A percentile compares a stretch with the other conserved stretches of the same genome.
phyloP scores from a whole-genome alignment of 2,113 vertebrate species.

The Fulmarus glacialis region DNA sequence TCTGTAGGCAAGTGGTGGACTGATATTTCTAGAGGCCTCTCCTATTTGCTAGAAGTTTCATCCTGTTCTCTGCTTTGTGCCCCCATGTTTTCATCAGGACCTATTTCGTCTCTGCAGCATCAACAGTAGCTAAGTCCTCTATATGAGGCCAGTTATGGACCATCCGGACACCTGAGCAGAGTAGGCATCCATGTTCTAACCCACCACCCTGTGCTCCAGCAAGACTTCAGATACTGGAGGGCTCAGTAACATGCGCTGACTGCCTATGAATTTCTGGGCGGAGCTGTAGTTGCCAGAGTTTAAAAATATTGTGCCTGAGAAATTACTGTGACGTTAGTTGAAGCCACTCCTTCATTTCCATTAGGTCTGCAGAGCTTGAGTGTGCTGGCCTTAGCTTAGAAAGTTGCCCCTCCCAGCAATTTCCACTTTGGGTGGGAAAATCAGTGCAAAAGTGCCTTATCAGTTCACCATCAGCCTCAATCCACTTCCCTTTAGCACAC shows the following conservation, averaged over 20 bases:
- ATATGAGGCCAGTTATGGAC: neutral
- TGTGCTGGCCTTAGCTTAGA: neutral
- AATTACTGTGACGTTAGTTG: neutral
- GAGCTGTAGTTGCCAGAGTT: neutral
- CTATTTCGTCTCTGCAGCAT: neutral
- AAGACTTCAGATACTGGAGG: neutral
- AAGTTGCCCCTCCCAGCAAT: accelerated
- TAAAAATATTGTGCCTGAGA: neutral
- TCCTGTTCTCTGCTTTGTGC: neutral
- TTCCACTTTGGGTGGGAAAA: neutral
- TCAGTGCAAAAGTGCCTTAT: neutral
- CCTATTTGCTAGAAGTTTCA: neutral
- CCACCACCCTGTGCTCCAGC: neutral
- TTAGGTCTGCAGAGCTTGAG: neutral
- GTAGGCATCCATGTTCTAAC: accelerated
- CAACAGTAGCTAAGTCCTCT: neutral
- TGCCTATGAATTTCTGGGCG: neutral
- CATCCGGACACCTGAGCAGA: neutral
- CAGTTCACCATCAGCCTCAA: neutral
- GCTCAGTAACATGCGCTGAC: neutral
- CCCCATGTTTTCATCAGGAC: neutral
- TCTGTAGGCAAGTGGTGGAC: neutral
- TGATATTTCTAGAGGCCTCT: neutral
- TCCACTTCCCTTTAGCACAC: neutral
- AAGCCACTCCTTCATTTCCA: neutral